Conservation (phyloP, 1,140 invertebrate species). For the Catajapyx aquilonaris region DNA sequence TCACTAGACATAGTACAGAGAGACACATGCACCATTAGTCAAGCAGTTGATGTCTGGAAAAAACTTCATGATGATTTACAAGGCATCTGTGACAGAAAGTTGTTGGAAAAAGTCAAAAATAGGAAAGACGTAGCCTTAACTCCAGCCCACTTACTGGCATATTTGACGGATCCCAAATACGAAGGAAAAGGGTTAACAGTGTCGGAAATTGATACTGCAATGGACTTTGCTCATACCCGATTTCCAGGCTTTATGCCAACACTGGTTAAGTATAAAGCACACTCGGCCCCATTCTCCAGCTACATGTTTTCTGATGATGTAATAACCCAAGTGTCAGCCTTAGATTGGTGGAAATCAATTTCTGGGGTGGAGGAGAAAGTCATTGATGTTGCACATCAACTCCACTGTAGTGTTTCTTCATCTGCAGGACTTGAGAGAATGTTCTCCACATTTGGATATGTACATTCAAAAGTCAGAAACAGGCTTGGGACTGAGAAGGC, state of each 20-base stretch:
- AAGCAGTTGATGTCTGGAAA: not conserved
- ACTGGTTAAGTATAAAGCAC: not conserved
- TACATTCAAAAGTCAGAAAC: slow-evolving; percentile 11
- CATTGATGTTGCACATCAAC: no score
- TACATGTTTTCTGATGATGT: not conserved
- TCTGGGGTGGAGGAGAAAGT: no score
- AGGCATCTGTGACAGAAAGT: not conserved
- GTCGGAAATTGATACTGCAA: not conserved
- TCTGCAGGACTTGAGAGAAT: slow-evolving; percentile 9
- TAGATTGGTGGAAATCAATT: no score
- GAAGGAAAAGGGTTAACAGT: not conserved
- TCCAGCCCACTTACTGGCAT: not conserved
- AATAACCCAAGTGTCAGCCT: no score
- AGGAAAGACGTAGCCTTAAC: not conserved
- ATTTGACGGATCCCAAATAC: not conserved
- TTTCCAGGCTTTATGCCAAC: not conserved
- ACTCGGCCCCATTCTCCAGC: not conserved
- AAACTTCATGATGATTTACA: not conserved
- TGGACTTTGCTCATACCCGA: not conserved
- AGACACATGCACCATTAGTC: not conserved
- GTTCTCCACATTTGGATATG: slow-evolving; percentile 10
- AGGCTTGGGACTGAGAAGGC: slow-evolving; percentile 9
- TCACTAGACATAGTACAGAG: not conserved
- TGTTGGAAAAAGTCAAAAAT: not conserved
- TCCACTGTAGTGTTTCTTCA: slow-evolving; percentile 8